These are phyloP conservation scores for Montipora capricornis DNA, from an alignment of 64 coral and sea anemone species.

Conservation along the genomic window DNA sequence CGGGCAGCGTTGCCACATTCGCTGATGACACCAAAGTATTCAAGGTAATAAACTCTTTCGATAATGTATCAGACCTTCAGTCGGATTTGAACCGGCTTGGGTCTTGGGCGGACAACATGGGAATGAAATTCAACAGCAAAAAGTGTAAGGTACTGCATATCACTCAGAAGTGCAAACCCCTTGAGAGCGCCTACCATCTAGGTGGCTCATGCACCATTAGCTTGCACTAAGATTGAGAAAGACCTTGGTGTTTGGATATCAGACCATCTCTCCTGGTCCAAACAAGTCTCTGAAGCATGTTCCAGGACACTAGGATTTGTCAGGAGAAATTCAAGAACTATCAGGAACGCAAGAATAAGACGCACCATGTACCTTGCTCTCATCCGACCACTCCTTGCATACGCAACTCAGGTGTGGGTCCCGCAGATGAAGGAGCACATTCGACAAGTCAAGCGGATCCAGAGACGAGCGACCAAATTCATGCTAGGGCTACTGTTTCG, in stretches of 20 bases:
- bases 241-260: conserved; percentile 34
- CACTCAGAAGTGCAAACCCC: conserved; percentile 3
- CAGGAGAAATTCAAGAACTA: neutral
- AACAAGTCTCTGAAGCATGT: neutral
- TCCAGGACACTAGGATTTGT: conserved; percentile 1
- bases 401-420: no score
- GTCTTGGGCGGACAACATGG: neutral
- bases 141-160: neutral
- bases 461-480: no score
- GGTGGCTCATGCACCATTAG: neutral
- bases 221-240: neutral
- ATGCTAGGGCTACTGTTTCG: no score
- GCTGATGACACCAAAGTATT: conserved; percentile 50
- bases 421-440: no score
- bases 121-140: no score
- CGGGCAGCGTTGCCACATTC: neutral
- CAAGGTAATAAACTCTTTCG: conserved; percentile 6
- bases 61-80: neutral
- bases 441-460: no score
- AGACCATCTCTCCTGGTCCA: conserved; percentile 17
- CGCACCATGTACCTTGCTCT: neutral
- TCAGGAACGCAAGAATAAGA: neutral
- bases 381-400: no score
- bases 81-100: conserved; percentile 4
- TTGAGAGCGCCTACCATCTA: neutral